Conservation (phyloP, 2,113 vertebrate genomes). For the Prolemur simus region DNA sequence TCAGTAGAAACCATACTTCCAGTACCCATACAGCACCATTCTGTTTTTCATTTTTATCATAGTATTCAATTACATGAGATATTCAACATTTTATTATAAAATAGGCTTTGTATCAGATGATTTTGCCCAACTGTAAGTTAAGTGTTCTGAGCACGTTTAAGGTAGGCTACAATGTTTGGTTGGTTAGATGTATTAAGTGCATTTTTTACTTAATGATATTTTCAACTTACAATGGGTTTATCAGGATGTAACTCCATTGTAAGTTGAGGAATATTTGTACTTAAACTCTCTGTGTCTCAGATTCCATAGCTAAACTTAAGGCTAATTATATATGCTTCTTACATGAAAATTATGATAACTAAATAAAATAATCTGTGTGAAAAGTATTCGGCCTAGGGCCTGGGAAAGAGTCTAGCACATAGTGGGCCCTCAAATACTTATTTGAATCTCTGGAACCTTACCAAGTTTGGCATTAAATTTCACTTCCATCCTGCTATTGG, state of each 20-base stretch:
- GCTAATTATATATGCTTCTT: background rate
- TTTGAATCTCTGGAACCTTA: background rate
- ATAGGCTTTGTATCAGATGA: background rate
- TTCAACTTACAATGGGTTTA: background rate
- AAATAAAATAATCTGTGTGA: background rate
- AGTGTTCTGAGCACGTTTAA: background rate
- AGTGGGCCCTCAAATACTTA: background rate
- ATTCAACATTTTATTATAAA: background rate
- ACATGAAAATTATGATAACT: background rate
- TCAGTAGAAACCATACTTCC: background rate
- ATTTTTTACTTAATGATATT: background rate
- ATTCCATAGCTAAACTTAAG: background rate
- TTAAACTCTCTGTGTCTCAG: background rate
- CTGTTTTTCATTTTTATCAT: background rate
- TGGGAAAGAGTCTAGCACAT: background rate
- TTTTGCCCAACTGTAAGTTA: background rate
- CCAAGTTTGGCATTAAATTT: background rate
- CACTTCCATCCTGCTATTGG: background rate
- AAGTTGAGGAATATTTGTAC: background rate
- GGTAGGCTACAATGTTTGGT: background rate
- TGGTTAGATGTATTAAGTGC: background rate
- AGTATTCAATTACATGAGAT: background rate
- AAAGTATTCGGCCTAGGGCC: background rate
- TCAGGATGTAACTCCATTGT: background rate
- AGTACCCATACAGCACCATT: background rate